Conservation (phyloP, 2,888 invertebrate species). For the Agonopterix heracliana region DNA sequence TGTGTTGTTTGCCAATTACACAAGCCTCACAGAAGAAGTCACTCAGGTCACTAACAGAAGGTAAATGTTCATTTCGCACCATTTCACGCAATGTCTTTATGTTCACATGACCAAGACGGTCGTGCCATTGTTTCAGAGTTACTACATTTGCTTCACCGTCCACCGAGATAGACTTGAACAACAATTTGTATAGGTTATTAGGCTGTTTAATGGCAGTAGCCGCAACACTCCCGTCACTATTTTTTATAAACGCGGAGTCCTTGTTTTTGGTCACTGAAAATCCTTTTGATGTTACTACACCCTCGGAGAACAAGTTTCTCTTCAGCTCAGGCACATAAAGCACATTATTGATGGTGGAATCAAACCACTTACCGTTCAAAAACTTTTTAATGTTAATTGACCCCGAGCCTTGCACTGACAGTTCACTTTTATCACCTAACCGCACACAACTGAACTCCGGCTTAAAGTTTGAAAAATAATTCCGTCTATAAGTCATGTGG, state of each 20-base stretch:
- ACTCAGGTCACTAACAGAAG: background rate
- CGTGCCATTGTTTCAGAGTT: background rate
- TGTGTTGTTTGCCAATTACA: background rate
- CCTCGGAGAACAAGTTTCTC: constrained; percentile 2
- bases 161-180: background rate
- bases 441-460: background rate
- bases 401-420: background rate
- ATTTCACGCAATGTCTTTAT: background rate
- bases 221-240: background rate
- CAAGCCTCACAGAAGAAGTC: background rate
- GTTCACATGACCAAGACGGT: background rate
- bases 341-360: constrained; percentile 3
- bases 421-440: background rate
- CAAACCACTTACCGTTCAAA: constrained; percentile 1
- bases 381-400: background rate
- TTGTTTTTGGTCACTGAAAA: background rate
- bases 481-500: background rate
- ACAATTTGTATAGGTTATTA: background rate
- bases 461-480: background rate
- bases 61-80: background rate
- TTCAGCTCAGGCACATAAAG: constrained; percentile 2
- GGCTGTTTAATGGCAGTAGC: background rate
- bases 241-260: too few species aligned
- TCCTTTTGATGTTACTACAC: background rate
- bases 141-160: background rate